Percentiles rank a stretch among this genome's conserved stretches.
phyloP scores from a whole-genome alignment of 2,888 invertebrate species.

The Leucophenga montana region DNA sequence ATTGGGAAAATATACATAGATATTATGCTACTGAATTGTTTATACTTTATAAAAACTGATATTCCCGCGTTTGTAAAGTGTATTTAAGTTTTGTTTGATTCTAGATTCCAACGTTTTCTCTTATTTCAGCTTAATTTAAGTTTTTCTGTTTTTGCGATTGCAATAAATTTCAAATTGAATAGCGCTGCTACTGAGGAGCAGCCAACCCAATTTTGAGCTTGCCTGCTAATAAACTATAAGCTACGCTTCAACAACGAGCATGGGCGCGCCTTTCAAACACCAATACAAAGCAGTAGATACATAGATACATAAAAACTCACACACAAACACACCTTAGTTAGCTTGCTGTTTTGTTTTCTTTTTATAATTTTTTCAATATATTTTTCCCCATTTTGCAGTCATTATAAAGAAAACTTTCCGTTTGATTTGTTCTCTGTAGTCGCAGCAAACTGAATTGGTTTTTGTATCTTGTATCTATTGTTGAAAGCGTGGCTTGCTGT shows the following conservation, averaged over 20 bases:
- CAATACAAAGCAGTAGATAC: background rate
- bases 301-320: background rate
- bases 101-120: background rate
- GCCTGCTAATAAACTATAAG: constrained; percentile 27
- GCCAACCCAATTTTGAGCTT: constrained; percentile 15
- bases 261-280: constrained; percentile 50
- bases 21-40: too few species aligned
- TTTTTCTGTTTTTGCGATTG: constrained; percentile 6
- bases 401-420: constrained; percentile 54
- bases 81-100: background rate
- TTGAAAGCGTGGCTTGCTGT: constrained; percentile 22
- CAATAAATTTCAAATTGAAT: constrained; percentile 7
- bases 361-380: background rate
- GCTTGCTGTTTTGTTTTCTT: background rate
- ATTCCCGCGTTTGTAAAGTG: background rate
- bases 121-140: background rate
- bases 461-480: background rate
- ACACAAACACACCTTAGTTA: constrained; percentile 13
- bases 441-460: background rate
- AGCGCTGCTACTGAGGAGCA: background rate
- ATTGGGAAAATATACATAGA: too few species aligned
- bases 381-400: background rate
- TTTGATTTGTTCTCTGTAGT: constrained; percentile 65
- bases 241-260: constrained; percentile 42
- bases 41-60: too few species aligned